Percentiles rank a stretch among this genome's conserved stretches.
These are phyloP conservation scores for Gari tellinella DNA, from an alignment of 2,888 invertebrate species.

Conservation along the genomic window DNA sequence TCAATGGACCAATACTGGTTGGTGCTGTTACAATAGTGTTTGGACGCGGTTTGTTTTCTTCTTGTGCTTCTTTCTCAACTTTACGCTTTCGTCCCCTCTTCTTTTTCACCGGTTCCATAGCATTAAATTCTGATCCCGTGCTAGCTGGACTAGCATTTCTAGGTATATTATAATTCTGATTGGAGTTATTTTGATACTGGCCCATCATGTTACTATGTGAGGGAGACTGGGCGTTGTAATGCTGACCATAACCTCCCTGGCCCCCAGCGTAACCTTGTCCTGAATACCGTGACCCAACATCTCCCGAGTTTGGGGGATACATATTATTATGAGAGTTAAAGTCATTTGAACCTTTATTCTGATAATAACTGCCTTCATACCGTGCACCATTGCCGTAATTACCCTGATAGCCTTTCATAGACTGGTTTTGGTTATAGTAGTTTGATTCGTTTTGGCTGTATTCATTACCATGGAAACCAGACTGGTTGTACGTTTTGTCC, in stretches of 20 bases:
- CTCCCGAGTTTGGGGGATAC: conserved; percentile 47
- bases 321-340: conserved; percentile 47
- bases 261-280: conserved; percentile 42
- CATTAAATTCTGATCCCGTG: conserved; percentile 44
- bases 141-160: conserved; percentile 49
- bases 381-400: conserved; percentile 41
- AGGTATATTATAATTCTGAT: conserved; percentile 39
- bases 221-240: conserved; percentile 41
- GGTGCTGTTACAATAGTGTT: conserved; percentile 54
- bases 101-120: conserved; percentile 34
- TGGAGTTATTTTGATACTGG: conserved; percentile 43
- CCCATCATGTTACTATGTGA: conserved; percentile 44
- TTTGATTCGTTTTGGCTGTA: conserved; percentile 52
- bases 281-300: conserved; percentile 42
- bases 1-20: conserved; percentile 48
- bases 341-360: conserved; percentile 36
- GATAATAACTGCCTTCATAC: conserved; percentile 45
- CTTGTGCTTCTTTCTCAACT: conserved; percentile 52
- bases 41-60: conserved; percentile 51
- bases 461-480: conserved; percentile 55
- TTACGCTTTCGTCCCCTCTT: conserved; percentile 59
- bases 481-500: conserved; percentile 44
- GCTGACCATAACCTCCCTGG: conserved; percentile 48
- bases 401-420: conserved; percentile 49
- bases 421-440: conserved; percentile 55